Evolutionary conservation across 1,140 invertebrate species (phyloP).

Genomic region (Eumeta japonica): DNA sequence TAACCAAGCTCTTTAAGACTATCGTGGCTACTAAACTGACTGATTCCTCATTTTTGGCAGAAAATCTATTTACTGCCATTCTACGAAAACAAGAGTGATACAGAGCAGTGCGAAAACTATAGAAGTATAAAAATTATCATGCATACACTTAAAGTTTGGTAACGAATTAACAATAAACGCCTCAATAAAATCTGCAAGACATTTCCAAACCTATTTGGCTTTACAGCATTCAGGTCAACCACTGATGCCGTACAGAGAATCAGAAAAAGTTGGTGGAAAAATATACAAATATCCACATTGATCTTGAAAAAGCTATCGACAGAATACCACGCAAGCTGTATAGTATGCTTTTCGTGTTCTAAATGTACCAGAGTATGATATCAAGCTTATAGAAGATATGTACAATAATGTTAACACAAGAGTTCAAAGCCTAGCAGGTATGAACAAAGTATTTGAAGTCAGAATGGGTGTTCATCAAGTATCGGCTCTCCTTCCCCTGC

Average conservation of each 20-base stretch:
- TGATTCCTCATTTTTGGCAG: constrained; percentile 2
- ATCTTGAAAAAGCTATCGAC: too few species aligned
- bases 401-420: background rate
- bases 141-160: constrained; percentile 5
- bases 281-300: too few species aligned
- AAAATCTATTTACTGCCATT: constrained; percentile 1
- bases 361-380: background rate
- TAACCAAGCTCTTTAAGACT: constrained; percentile 1
- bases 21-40: background rate
- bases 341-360: background rate
- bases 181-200: background rate
- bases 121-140: constrained; percentile 3
- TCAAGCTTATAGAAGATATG: background rate
- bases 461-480: constrained; percentile 2
- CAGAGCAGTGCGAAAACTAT: background rate
- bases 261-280: too few species aligned
- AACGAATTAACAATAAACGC: constrained; percentile 3
- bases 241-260: too few species aligned
- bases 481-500: background rate
- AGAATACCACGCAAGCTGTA: too few species aligned
- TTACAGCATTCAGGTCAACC: background rate
- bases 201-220: background rate
- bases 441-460: background rate
- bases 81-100: constrained; percentile 3
- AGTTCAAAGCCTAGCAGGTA: background rate